These are phyloP conservation scores for Muntiacus reevesi DNA, from an alignment of 2,113 vertebrate species.

Conservation along the genomic window DNA sequence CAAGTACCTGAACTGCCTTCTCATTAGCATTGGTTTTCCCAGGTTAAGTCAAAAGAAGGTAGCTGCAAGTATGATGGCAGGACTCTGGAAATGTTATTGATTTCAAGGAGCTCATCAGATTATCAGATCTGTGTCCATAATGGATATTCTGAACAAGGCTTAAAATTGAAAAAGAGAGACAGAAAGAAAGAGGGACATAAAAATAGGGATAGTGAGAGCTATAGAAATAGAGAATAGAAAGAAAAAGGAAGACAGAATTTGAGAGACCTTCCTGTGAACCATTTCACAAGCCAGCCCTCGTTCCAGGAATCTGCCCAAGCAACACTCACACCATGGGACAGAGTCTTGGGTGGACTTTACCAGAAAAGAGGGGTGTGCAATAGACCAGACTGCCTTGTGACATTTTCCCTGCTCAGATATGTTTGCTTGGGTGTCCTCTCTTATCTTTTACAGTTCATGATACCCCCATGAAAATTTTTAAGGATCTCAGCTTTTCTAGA, in stretches of 20 bases:
- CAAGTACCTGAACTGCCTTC: not conserved
- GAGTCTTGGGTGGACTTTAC: not conserved
- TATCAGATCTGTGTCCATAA: not conserved
- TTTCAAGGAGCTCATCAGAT: not conserved
- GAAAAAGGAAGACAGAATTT: not conserved
- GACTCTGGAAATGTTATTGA: not conserved
- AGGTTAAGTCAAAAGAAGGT: not conserved
- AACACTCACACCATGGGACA: not conserved
- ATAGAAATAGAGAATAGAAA: not conserved
- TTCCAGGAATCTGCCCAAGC: not conserved
- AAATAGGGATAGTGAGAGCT: not conserved
- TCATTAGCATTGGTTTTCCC: not conserved
- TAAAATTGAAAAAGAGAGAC: not conserved
- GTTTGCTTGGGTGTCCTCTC: not conserved
- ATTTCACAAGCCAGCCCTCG: not conserved
- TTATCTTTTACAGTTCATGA: not conserved
- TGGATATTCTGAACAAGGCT: not conserved
- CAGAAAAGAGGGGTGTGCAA: not conserved
- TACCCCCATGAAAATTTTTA: not conserved
- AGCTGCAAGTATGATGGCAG: not conserved
- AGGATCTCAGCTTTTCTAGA: not conserved
- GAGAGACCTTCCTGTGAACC: not conserved
- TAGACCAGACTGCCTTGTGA: not conserved
- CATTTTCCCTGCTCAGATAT: not conserved
- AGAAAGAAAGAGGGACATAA: not conserved